Evolutionary conservation across 2,888 invertebrate genomes (phyloP), one percentile per base, ranked within the genome.

Genomic region (Resseliella maxima): DNA sequence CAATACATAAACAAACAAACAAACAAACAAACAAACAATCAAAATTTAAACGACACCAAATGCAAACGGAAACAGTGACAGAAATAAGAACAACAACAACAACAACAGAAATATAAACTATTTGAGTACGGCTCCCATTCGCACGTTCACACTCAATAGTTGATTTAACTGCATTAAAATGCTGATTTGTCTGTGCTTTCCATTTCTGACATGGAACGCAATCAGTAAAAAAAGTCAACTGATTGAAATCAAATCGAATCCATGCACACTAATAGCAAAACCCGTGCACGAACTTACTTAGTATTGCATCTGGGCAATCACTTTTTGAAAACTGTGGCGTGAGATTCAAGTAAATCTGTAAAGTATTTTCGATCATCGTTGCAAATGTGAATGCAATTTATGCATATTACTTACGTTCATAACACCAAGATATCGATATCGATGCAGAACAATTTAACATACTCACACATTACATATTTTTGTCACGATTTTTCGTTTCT

Each of bases 401-500:
- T 83, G 83, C 83, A 83, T 83, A 83, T 38, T 83, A 38, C 24
- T 38, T 83, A 83, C 83, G 24, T 83, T 83, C 38, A 83, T 83
- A 83, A 83, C 83, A 83, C 36, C 38, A 10, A 83, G 38, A 83
- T 38, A 83, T 38, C n/a, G 83, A 83, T 72, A 35, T 72, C 72
- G 72, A 72, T 72, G 35, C 72, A 72, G 72, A 72, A 72, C 31
- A 31, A 72, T 72, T 27, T 35, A 72, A 72, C 72, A 72, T 31
- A 72, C 72, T 31, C 59, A 59, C 38, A 72, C 72, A 83, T 83
- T 83, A 83, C 83, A 83, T 38, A 83, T 83, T 83, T 83, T 83
- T 83, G 83, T 83, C 83, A 83, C 83, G 83, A 83, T 83, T 83
- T 83, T 83, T 83, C 83, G 36, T 38, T 83, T 83, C 83, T 83